These are phyloP conservation scores for Smithornis capensis DNA, from an alignment of 2,113 vertebrate species.

Conservation along the genomic window DNA sequence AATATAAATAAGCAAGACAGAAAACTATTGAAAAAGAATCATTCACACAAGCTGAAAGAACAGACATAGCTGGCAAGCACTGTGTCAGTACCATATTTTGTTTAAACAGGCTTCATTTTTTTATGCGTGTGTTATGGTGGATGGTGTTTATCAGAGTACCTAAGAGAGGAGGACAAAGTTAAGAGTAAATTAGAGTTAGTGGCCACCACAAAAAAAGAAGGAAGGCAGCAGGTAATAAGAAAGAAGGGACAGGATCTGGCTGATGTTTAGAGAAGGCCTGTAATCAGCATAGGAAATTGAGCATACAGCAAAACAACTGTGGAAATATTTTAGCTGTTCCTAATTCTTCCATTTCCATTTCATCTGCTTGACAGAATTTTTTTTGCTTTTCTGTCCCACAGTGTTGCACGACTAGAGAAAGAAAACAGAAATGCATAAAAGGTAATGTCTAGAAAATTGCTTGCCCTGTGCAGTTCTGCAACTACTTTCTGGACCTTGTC, in stretches of 20 bases:
- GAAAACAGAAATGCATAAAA: not conserved
- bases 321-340: not conserved
- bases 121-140: not conserved
- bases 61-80: slow-evolving; percentile 9
- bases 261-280: not conserved
- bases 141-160: not conserved
- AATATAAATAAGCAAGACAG: slow-evolving; percentile 36
- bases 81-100: slow-evolving; percentile 2
- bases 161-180: not conserved
- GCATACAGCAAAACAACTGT: not conserved
- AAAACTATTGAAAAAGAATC: slow-evolving; percentile 9
- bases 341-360: not conserved
- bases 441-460: not conserved
- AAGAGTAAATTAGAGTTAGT: not conserved
- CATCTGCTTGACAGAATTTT: not conserved
- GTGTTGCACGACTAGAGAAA: not conserved
- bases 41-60: not conserved
- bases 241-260: not conserved
- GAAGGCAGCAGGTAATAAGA: not conserved
- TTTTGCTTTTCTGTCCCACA: not conserved
- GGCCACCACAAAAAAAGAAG: not conserved
- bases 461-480: not conserved
- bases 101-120: not conserved
- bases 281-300: not conserved
- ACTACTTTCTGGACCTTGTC: not conserved